Evolutionary conservation across 2,797 vertebrate genomes (phyloP).

Genomic region (Atherinosoma microstoma): DNA sequence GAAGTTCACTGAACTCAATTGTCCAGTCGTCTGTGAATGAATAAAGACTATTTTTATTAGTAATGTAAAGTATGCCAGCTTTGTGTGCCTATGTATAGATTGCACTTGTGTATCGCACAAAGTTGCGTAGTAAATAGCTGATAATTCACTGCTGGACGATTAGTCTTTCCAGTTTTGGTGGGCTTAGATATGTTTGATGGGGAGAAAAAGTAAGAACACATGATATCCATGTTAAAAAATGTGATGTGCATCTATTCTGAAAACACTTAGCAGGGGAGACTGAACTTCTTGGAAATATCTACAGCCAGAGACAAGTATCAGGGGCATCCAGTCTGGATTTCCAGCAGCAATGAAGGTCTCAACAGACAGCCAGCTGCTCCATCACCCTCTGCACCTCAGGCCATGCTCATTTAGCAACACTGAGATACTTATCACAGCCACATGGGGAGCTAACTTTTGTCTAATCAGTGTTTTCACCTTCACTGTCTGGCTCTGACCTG

Average conservation of each 20-base stretch:
- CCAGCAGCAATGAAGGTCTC: slow-evolving; percentile 61
- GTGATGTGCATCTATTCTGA: background rate
- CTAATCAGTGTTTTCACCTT: slow-evolving; percentile 53
- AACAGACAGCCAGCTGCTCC: slow-evolving; percentile 76
- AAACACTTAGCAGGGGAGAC: background rate
- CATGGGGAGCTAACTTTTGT: slow-evolving; percentile 41
- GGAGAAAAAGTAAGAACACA: background rate
- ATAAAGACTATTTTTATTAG: too few species aligned
- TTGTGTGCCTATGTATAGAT: too few species aligned
- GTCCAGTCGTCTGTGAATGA: too few species aligned
- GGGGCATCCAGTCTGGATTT: slow-evolving; percentile 64
- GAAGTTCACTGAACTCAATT: too few species aligned
- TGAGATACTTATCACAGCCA: slow-evolving; percentile 42
- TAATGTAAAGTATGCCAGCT: too few species aligned
- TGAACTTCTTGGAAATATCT: slow-evolving; percentile 66
- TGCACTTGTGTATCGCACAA: too few species aligned
- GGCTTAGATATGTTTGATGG: background rate
- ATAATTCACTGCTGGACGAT: too few species aligned
- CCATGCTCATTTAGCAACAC: slow-evolving; percentile 65
- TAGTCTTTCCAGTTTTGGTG: background rate
- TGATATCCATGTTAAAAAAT: background rate
- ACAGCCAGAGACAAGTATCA: slow-evolving; percentile 57
- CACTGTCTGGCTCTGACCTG: slow-evolving; percentile 23
- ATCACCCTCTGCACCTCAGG: slow-evolving; percentile 60
- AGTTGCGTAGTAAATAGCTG: too few species aligned